These are phyloP conservation scores for Sarcophaga caerulescens DNA, from an alignment of 2,888 invertebrate species.

Conservation along the genomic window DNA sequence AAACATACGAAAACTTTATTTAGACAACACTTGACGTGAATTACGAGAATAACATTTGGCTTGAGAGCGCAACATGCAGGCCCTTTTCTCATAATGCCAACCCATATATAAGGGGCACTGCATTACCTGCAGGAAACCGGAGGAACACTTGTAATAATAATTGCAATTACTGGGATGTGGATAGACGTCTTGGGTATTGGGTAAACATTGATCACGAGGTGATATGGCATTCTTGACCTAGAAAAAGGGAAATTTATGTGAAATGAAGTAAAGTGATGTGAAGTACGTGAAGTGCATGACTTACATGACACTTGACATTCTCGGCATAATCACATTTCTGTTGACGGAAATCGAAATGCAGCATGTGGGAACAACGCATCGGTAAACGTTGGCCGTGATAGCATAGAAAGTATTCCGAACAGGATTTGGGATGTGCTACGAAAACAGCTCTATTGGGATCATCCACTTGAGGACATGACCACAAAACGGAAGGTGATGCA, in stretches of 20 bases:
- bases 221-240: slow-evolving; percentile 50
- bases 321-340: slow-evolving; percentile 77
- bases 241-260: neutral
- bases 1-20: neutral
- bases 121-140: slow-evolving; percentile 77
- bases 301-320: slow-evolving; percentile 75
- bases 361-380: slow-evolving; percentile 75
- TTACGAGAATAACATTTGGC: slow-evolving; percentile 72
- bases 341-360: slow-evolving; percentile 75
- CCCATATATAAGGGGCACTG: slow-evolving; percentile 75
- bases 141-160: slow-evolving; percentile 79
- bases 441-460: slow-evolving; percentile 72
- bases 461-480: slow-evolving; percentile 73
- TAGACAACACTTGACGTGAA: neutral
- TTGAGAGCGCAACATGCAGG: slow-evolving; percentile 72
- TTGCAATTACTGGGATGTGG: slow-evolving; percentile 75
- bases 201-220: slow-evolving; percentile 51
- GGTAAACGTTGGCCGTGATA: slow-evolving; percentile 72
- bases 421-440: slow-evolving; percentile 73
- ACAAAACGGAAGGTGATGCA: neutral
- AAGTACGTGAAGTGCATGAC: slow-evolving; percentile 33
- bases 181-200: slow-evolving; percentile 41
- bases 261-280: neutral
- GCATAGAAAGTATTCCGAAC: slow-evolving; percentile 77
- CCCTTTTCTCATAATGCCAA: slow-evolving; percentile 76